These are phyloP conservation scores for Acanthosepion lycidas DNA, from an alignment of 2,888 invertebrate species.

Conservation along the genomic window DNA sequence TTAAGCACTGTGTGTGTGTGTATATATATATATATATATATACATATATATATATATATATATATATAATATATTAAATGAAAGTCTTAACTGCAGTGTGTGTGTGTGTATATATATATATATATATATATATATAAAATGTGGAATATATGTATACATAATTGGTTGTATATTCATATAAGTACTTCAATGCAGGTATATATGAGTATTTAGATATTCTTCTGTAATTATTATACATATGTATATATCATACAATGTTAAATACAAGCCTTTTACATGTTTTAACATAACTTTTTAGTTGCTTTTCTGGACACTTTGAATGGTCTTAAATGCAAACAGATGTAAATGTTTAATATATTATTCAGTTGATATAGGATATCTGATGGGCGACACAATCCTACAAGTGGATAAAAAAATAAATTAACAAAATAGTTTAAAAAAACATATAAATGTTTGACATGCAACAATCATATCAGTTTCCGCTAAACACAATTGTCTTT, in stretches of 20 bases:
- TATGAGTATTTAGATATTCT: background rate
- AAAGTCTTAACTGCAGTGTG: no score
- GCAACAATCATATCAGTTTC: background rate
- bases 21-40: background rate
- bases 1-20: no score
- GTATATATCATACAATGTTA: background rate
- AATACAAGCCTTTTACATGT: background rate
- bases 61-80: no score
- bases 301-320: background rate
- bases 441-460: background rate
- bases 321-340: background rate
- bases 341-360: background rate
- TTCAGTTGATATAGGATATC: background rate
- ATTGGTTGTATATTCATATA: no score
- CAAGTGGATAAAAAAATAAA: background rate
- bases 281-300: background rate
- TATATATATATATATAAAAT: no score
- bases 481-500: background rate
- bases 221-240: background rate
- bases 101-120: no score
- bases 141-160: no score
- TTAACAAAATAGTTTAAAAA: background rate
- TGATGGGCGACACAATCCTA: background rate
- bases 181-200: no score
- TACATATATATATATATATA: no score